Percentiles rank a stretch among this genome's conserved stretches.
Conservation (phyloP, 53 echinoderm and acorn worm genomes). For the Antedon mediterranea region DNA sequence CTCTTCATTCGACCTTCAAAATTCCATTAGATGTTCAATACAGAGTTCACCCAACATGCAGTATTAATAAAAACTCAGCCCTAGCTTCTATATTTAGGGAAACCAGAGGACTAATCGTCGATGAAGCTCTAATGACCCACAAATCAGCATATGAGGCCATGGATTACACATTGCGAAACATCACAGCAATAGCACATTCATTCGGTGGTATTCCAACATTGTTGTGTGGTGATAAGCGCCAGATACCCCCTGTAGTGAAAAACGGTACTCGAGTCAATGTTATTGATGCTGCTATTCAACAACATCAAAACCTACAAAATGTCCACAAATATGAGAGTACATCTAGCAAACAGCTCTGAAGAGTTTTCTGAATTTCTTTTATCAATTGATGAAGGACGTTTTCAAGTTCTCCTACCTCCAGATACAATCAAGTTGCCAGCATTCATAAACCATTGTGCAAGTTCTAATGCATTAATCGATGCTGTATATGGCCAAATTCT, state of each 20-base stretch:
- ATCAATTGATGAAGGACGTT: too few relatives aligned
- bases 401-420: too few relatives aligned
- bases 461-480: too few relatives aligned
- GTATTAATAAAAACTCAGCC: not conserved
- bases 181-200: not conserved
- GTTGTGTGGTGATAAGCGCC: not conserved
- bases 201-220: not conserved
- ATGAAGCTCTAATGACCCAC: not conserved
- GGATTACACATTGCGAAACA: not conserved
- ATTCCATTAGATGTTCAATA: not conserved
- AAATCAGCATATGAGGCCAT: not conserved
- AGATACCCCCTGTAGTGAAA: not conserved
- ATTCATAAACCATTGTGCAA: too few relatives aligned
- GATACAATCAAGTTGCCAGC: too few relatives aligned
- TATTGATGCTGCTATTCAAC: conserved; percentile 7
- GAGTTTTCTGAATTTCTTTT: too few relatives aligned
- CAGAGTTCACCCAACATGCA: not conserved
- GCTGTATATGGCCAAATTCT: too few relatives aligned
- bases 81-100: not conserved
- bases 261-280: not conserved
- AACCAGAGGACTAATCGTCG: not conserved
- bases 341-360: too few relatives aligned
- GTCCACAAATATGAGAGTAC: conserved; percentile 25
- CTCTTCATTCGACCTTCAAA: conserved; percentile 1
- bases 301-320: conserved; percentile 9